Percentiles rank a stretch among this genome's conserved stretches.
phyloP scores from a whole-genome alignment of 2,113 vertebrate species.

The Dipodomys ordii region DNA sequence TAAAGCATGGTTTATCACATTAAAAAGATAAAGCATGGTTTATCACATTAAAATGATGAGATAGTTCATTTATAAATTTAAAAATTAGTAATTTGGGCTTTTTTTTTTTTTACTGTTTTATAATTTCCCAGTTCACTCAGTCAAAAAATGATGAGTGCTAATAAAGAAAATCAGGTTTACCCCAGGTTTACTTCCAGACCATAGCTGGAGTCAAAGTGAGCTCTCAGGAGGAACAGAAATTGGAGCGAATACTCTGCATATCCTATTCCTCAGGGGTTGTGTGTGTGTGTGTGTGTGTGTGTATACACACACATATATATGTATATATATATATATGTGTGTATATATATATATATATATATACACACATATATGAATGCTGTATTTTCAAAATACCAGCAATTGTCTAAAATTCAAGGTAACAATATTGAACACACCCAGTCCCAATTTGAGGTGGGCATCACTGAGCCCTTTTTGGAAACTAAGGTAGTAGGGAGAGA shows the following conservation, averaged over 20 bases:
- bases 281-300: no score
- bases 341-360: no score
- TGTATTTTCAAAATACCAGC: conserved; percentile 73
- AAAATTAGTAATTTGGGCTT: neutral
- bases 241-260: conserved; percentile 22
- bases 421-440: conserved; percentile 62
- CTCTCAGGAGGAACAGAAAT: conserved; percentile 51
- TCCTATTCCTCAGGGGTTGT: no score
- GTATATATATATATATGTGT: no score
- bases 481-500: conserved; percentile 52
- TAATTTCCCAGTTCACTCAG: conserved; percentile 41
- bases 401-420: conserved; percentile 65
- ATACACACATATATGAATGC: neutral
- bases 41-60: conserved; percentile 36
- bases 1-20: conserved; percentile 51
- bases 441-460: conserved; percentile 55
- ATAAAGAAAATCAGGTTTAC: conserved; percentile 49
- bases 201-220: conserved; percentile 29
- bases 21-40: conserved; percentile 27
- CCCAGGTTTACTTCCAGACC: conserved; percentile 1
- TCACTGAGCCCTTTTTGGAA: conserved; percentile 75
- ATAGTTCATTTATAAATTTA: no score
- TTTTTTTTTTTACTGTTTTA: conserved; percentile 27
- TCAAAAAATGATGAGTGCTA: conserved; percentile 53
- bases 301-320: no score